Percentiles rank a stretch among this genome's conserved stretches.
Evolutionary conservation across 2,113 vertebrate genomes (phyloP).

Genomic region (Rhipidura dahli): DNA sequence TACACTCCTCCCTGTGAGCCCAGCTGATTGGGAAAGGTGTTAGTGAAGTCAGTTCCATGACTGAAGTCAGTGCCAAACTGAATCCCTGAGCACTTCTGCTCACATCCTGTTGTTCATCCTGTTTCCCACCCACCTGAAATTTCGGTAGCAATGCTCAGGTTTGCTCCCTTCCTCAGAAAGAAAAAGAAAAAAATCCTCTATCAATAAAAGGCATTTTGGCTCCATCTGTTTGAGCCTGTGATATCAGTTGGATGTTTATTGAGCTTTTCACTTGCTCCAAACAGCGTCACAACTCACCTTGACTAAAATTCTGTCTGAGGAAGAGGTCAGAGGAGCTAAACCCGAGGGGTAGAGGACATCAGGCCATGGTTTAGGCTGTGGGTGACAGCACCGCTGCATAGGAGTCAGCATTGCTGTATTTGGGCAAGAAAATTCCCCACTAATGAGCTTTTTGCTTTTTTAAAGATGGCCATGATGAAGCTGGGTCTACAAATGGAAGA

Average conservation of each 20-base stretch:
- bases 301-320: not conserved
- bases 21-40: not conserved
- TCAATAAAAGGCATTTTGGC: not conserved
- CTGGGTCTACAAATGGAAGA: not conserved
- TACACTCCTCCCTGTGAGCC: not conserved
- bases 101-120: not conserved
- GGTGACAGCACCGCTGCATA: not conserved
- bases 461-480: not conserved
- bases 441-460: not conserved
- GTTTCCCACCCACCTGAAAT: not conserved
- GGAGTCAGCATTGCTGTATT: rapidly evolving
- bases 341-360: not conserved
- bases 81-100: not conserved
- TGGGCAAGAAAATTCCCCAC: not conserved
- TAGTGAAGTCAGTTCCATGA: not conserved
- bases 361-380: not conserved
- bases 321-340: not conserved
- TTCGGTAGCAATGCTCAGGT: not conserved
- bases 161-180: not conserved
- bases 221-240: not conserved
- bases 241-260: not conserved
- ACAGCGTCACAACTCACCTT: not conserved
- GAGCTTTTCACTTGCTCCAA: not conserved
- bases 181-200: not conserved
- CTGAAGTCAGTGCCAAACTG: not conserved